Evolutionary conservation across 2,797 vertebrate species (phyloP).

Genomic region (Falco rusticolus): DNA sequence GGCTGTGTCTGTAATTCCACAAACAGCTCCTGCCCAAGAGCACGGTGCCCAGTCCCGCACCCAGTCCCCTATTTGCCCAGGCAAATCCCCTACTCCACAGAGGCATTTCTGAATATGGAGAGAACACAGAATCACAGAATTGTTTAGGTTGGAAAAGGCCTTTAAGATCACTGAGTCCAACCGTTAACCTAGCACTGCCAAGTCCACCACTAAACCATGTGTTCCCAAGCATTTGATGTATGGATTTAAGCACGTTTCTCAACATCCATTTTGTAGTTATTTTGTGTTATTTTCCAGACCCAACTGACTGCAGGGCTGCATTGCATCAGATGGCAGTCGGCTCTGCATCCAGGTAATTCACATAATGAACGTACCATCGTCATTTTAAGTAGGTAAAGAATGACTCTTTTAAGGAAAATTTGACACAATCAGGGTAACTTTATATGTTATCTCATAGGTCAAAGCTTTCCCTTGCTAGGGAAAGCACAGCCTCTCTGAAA

Average conservation of each 20-base stretch:
- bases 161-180: too few species aligned
- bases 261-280: neutral
- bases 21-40: neutral
- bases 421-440: neutral
- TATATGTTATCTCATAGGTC: too few species aligned
- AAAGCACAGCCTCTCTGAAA: neutral
- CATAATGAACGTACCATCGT: accelerated
- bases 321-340: neutral
- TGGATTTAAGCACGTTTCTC: neutral
- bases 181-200: too few species aligned
- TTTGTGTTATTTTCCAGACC: neutral
- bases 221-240: neutral
- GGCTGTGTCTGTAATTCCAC: neutral
- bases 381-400: neutral
- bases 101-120: neutral
- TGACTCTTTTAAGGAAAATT: neutral
- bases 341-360: neutral
- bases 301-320: neutral
- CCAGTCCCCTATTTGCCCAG: neutral
- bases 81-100: neutral
- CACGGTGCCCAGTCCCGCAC: neutral
- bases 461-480: neutral
- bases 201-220: too few species aligned
- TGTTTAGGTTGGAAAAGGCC: too few species aligned
- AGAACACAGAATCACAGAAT: too few species aligned